phyloP scores from a whole-genome alignment of 2,797 vertebrate species.

The Sternotherus odoratus region DNA sequence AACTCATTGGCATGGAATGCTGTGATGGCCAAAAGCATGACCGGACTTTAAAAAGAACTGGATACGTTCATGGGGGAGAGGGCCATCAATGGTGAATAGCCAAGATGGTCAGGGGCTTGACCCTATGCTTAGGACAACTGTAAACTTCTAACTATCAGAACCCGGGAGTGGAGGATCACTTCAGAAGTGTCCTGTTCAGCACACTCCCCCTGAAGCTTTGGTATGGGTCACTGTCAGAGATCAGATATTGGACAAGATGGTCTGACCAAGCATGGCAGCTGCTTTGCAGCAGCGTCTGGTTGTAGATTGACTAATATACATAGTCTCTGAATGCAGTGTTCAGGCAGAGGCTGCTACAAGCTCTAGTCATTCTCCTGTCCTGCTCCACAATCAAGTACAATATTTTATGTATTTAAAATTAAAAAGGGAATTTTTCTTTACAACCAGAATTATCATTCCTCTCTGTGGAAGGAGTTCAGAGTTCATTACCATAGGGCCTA shows the following conservation, averaged over 20 bases:
- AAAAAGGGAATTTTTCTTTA: conserved; percentile 54
- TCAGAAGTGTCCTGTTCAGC: background rate
- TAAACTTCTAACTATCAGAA: background rate
- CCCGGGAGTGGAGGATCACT: background rate
- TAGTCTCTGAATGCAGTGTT: background rate
- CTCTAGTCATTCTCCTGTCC: background rate
- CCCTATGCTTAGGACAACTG: background rate
- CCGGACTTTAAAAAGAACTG: background rate
- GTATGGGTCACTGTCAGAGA: background rate
- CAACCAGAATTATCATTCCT: background rate
- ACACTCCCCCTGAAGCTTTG: background rate
- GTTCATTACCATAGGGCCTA: conserved; percentile 41
- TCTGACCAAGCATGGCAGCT: background rate
- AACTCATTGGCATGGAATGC: background rate
- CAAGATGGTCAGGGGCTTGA: background rate
- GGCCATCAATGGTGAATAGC: background rate
- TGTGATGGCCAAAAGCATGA: background rate
- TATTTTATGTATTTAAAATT: background rate
- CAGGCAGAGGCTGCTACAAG: background rate
- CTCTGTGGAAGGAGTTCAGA: conserved; percentile 29
- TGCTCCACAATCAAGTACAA: background rate
- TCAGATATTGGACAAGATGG: background rate
- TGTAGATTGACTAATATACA: background rate
- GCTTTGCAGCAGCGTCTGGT: background rate
- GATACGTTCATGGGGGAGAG: background rate